Percentiles rank a stretch among this genome's conserved stretches.
Conservation (phyloP, 2,113 vertebrate genomes). For the Gymnocephalus cernua region DNA sequence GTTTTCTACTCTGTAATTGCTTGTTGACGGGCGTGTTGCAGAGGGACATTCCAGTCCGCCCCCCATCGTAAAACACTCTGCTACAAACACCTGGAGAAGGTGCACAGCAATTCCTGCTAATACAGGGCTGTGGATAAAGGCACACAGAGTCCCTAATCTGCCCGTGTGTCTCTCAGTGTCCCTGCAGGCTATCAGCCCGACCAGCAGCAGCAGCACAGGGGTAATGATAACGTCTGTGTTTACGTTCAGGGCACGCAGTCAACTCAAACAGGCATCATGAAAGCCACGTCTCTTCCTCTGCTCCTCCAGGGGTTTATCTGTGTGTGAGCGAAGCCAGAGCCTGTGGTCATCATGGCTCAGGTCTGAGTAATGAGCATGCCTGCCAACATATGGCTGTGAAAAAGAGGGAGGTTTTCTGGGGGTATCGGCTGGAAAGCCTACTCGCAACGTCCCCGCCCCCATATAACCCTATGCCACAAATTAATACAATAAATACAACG, state of each 20-base stretch:
- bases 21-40: conserved; percentile 7
- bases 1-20: no score
- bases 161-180: conserved; percentile 32
- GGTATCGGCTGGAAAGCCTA: no score
- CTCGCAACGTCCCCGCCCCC: no score
- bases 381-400: no score
- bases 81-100: conserved; percentile 79
- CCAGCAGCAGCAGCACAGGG: conserved; percentile 50
- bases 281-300: conserved; percentile 30
- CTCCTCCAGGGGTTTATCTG: conserved; percentile 50
- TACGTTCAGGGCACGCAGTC: conserved; percentile 49
- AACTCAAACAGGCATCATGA: conserved; percentile 51
- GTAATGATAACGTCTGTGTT: conserved; percentile 63
- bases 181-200: conserved; percentile 47
- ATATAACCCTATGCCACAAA: no score
- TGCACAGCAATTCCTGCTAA: conserved; percentile 50
- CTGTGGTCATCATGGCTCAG: conserved; percentile 32
- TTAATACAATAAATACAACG: no score
- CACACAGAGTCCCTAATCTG: conserved; percentile 33
- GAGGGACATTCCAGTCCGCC: conserved; percentile 76
- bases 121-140: conserved; percentile 29
- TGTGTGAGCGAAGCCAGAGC: conserved; percentile 36
- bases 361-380: background rate
- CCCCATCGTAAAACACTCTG: conserved; percentile 76
- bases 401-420: no score